These are phyloP conservation scores for Guaruba guarouba DNA, from an alignment of 2,113 vertebrate species.

Conservation along the genomic window DNA sequence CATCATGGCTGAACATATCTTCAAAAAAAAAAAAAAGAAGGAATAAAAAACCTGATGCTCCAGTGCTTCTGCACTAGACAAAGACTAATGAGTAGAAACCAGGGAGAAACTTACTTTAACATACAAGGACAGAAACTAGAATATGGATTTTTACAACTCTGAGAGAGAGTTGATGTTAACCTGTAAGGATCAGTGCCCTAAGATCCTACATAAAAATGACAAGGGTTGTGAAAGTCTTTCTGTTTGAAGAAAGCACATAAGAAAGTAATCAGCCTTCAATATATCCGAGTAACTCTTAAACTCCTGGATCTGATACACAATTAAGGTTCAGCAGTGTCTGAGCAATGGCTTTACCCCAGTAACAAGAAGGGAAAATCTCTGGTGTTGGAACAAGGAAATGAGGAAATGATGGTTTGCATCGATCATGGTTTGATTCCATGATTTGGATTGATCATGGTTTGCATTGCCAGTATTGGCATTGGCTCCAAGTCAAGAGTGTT, in stretches of 20 bases:
- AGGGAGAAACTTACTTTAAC: neutral
- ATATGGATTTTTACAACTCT: neutral
- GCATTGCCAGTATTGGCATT: neutral
- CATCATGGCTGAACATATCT: neutral
- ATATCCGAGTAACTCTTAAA: neutral
- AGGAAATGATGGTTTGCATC: neutral
- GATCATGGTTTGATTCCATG: neutral
- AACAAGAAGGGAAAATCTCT: neutral
- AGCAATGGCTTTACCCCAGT: neutral
- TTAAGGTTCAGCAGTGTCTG: neutral
- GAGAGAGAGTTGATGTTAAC: neutral
- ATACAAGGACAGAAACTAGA: neutral
- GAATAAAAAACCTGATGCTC: neutral
- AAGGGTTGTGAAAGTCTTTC: neutral
- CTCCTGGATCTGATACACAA: accelerated
- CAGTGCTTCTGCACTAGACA: neutral
- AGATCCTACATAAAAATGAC: neutral
- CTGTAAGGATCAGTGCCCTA: neutral
- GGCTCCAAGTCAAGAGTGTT: neutral
- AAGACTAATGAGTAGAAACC: neutral
- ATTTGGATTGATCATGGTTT: neutral
- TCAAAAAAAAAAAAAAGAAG: neutral
- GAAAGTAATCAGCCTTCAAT: neutral
- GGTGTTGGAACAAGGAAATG: neutral
- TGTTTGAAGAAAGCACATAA: neutral